These are phyloP conservation scores for Apostichopus californicus DNA, from an alignment of 35 echinoderm and acorn worm species.

Conservation along the genomic window DNA sequence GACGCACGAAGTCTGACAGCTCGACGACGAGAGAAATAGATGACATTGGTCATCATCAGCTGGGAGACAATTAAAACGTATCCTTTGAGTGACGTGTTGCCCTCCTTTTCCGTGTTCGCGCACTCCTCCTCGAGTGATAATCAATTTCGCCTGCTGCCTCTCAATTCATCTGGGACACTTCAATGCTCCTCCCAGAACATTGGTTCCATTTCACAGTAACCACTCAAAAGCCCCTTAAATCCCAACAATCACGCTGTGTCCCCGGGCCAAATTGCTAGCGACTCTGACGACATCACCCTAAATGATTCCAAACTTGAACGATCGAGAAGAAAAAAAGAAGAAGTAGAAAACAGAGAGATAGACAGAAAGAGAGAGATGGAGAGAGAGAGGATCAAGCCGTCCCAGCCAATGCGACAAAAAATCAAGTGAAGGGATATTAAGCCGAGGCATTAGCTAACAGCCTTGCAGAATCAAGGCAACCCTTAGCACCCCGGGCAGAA, in stretches of 20 bases:
- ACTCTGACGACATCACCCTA: conserved; percentile 35
- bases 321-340: background rate
- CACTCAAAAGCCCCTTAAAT: conserved; percentile 48
- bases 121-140: conserved; percentile 48
- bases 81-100: conserved; percentile 47
- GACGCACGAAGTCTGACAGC: background rate
- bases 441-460: conserved; percentile 50
- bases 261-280: conserved; percentile 34
- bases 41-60: conserved; percentile 1
- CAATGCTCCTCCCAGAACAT: conserved; percentile 44
- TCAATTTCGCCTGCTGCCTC: conserved; percentile 38
- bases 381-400: conserved; percentile 3
- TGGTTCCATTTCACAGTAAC: conserved; percentile 49
- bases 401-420: conserved; percentile 39
- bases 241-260: conserved; percentile 43
- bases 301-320: conserved; percentile 32
- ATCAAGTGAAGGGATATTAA: conserved; percentile 42
- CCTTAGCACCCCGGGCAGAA: conserved; percentile 17
- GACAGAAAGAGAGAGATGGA: no score
- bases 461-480: conserved; percentile 44
- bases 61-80: background rate
- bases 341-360: background rate
- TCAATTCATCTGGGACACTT: conserved; percentile 40
- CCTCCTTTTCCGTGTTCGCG: conserved; percentile 5
- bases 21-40: background rate